A percentile compares a stretch with the other conserved stretches of the same genome.
Conservation (phyloP, 2,888 invertebrate genomes). For the Mimumesa dahlbomi region DNA sequence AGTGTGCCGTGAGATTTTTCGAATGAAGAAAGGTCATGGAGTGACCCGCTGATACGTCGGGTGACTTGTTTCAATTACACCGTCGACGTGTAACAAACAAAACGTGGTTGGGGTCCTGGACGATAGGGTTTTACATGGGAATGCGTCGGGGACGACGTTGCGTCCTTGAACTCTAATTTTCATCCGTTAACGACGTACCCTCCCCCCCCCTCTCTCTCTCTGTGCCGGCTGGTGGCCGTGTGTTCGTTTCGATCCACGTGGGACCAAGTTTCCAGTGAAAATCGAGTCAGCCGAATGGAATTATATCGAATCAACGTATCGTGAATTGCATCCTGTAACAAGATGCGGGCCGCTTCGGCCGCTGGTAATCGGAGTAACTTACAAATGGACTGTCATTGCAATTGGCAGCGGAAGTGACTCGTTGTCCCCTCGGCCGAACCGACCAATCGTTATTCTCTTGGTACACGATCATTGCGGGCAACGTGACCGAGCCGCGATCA, state of each 20-base stretch:
- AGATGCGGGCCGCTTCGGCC: constrained; percentile 67
- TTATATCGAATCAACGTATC: constrained; percentile 67
- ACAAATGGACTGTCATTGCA: constrained; percentile 70
- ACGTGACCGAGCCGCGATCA: constrained; percentile 52
- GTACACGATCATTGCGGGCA: constrained; percentile 67
- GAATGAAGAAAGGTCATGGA: not conserved
- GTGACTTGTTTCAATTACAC: constrained; percentile 27
- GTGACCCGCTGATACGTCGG: not conserved
- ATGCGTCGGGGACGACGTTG: constrained; percentile 25
- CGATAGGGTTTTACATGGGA: constrained; percentile 23
- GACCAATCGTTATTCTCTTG: constrained; percentile 69
- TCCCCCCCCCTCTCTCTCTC: not conserved
- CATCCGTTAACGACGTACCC: not conserved
- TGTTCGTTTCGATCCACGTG: constrained; percentile 24
- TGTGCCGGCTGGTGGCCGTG: not conserved
- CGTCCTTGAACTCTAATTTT: constrained; percentile 53
- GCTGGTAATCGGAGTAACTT: constrained; percentile 67
- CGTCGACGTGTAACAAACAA: not conserved
- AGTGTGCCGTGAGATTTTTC: no score
- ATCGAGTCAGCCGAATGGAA: constrained; percentile 34
- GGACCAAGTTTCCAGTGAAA: constrained; percentile 34
- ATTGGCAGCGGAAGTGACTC: constrained; percentile 78
- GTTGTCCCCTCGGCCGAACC: constrained; percentile 73
- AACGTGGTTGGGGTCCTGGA: not conserved
- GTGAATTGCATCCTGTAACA: constrained; percentile 68